Evolutionary conservation across 2,113 vertebrate species (phyloP).

Genomic region (Hystrix cristata): DNA sequence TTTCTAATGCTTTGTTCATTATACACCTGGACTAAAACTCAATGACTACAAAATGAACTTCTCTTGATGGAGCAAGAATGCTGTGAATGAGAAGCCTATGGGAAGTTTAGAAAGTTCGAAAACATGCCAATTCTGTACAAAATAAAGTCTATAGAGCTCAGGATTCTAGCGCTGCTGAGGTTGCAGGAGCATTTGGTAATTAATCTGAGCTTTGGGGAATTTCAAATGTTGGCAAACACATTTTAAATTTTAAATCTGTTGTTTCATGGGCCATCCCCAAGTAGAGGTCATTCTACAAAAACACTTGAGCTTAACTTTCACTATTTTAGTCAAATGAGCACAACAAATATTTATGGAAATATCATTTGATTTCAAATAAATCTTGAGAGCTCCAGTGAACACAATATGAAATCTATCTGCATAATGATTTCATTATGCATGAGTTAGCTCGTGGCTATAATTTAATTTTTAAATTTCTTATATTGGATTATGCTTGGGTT

Average conservation of each 20-base stretch:
- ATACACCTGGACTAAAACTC: constrained; percentile 5
- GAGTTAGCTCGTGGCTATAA: constrained; percentile 35
- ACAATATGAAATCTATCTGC: neutral
- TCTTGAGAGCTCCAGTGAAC: neutral
- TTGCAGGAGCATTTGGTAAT: constrained; percentile 74
- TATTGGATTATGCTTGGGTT: neutral
- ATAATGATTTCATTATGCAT: constrained; percentile 19
- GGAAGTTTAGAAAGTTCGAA: constrained; percentile 76
- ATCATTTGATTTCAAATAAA: constrained; percentile 28
- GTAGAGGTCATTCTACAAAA: constrained; percentile 33
- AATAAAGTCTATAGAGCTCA: constrained; percentile 17
- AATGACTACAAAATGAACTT: constrained; percentile 68
- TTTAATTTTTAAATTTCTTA: constrained; percentile 57
- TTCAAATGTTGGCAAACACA: constrained; percentile 66
- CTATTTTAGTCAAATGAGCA: constrained; percentile 66
- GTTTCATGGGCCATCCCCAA: constrained; percentile 59
- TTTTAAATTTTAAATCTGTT: constrained; percentile 73
- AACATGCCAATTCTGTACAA: constrained; percentile 59
- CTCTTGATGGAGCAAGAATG: constrained; percentile 59
- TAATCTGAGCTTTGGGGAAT: constrained; percentile 77
- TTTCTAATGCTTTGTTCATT: neutral
- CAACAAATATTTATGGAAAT: constrained; percentile 55
- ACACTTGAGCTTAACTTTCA: constrained; percentile 6
- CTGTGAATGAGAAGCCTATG: constrained; percentile 51
- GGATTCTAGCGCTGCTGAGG: constrained; percentile 66